phyloP scores from a whole-genome alignment of 2,888 invertebrate species.

The Eristalis tenax region DNA sequence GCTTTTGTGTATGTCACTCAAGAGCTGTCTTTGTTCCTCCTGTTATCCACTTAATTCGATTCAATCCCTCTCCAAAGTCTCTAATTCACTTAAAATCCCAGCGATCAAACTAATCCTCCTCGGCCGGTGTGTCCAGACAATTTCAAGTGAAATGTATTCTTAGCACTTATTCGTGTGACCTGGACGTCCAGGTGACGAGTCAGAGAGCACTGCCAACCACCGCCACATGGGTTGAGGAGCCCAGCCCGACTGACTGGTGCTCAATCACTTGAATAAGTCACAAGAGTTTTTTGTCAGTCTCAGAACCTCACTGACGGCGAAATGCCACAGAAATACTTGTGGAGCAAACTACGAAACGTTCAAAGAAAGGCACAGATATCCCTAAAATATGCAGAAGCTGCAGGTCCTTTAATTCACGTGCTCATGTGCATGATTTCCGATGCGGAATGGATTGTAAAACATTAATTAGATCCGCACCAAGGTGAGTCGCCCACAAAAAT shows the following conservation, averaged over 20 bases:
- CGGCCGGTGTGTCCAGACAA: background rate
- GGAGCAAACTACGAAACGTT: background rate
- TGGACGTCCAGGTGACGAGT: background rate
- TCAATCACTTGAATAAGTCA: conserved; percentile 4
- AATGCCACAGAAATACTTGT: background rate
- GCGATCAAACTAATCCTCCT: background rate
- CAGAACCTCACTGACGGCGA: background rate
- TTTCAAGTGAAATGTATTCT: conserved; percentile 11
- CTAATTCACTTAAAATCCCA: conserved; percentile 23
- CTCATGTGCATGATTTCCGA: conserved; percentile 41
- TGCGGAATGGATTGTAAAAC: conserved; percentile 57
- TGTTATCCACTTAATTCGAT: conserved; percentile 23
- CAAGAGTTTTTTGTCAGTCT: background rate
- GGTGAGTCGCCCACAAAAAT: conserved; percentile 17
- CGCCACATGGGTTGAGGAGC: no score
- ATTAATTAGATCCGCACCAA: conserved; percentile 55
- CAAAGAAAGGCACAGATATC: background rate
- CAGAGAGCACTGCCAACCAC: background rate
- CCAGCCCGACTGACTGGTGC: background rate
- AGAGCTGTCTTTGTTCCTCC: background rate
- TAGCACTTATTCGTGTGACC: conserved; percentile 13
- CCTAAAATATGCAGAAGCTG: background rate
- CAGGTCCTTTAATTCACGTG: conserved; percentile 33
- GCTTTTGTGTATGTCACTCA: background rate
- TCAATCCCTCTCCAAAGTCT: conserved; percentile 20